phyloP scores from a whole-genome alignment of 2,888 invertebrate genomes.

The Lithophane leautieri region DNA sequence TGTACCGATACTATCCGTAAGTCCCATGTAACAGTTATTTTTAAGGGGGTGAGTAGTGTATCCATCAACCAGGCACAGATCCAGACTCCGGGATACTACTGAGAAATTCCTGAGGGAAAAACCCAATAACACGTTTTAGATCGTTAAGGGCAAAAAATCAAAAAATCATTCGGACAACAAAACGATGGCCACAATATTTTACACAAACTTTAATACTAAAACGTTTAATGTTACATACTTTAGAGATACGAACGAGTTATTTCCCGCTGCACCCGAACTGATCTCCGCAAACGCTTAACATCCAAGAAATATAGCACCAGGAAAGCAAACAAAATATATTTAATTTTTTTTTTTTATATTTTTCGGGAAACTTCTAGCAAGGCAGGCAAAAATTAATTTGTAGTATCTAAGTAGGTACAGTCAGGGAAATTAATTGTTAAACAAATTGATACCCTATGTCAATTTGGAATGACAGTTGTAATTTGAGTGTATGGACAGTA shows the following conservation, averaged over 20 bases:
- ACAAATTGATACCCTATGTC: too few relatives aligned
- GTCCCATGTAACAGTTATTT: not conserved
- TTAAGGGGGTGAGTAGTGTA: not conserved
- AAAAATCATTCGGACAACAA: slow-evolving; percentile 24
- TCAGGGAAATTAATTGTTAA: too few relatives aligned
- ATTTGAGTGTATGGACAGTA: too few relatives aligned
- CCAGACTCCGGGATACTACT: not conserved
- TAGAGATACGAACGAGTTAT: slow-evolving; percentile 37
- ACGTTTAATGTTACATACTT: slow-evolving; percentile 26
- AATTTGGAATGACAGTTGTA: too few relatives aligned
- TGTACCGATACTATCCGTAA: not conserved
- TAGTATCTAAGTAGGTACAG: too few relatives aligned
- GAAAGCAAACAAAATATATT: slow-evolving; percentile 10
- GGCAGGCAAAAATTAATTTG: not conserved
- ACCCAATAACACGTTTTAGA: not conserved
- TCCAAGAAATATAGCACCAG: slow-evolving; percentile 8
- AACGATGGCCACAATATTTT: slow-evolving; percentile 34
- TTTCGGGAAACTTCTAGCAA: not conserved
- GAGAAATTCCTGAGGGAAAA: not conserved
- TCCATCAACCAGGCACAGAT: not conserved
- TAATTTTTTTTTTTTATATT: not conserved
- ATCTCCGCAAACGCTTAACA: slow-evolving; percentile 35
- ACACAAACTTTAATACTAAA: not conserved
- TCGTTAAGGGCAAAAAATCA: not conserved
- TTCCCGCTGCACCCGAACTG: slow-evolving; percentile 24